phyloP scores from a whole-genome alignment of 2,113 vertebrate species.

The Xenopus borealis region DNA sequence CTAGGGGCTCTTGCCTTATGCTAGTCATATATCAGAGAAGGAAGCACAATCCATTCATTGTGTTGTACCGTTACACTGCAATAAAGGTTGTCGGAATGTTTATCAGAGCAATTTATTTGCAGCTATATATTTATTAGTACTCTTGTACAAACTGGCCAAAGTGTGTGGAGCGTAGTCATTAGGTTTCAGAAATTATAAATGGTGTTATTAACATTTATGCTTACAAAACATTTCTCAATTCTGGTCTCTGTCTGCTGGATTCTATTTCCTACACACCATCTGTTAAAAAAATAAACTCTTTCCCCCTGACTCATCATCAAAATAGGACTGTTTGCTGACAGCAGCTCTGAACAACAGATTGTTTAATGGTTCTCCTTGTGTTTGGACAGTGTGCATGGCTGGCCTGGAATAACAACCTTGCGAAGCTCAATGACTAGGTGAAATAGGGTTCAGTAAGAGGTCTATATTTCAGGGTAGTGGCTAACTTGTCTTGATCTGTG shows the following conservation, averaged over 20 bases:
- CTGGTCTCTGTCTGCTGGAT: neutral
- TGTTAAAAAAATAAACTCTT: neutral
- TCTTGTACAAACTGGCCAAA: neutral
- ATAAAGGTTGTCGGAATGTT: neutral
- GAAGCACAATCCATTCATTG: too few species aligned
- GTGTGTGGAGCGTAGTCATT: neutral
- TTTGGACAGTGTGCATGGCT: too few species aligned
- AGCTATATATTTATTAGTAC: neutral
- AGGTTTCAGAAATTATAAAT: neutral
- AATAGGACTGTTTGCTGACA: neutral
- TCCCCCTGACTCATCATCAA: constrained; percentile 3
- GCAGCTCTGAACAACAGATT: neutral
- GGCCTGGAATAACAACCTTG: too few species aligned
- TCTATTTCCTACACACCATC: neutral
- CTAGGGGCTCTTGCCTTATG: too few species aligned
- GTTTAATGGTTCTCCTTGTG: too few species aligned
- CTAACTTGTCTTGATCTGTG: too few species aligned
- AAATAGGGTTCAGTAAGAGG: too few species aligned
- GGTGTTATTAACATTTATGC: neutral
- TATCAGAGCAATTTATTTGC: neutral
- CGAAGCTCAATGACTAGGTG: too few species aligned
- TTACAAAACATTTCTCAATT: neutral
- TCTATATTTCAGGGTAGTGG: too few species aligned
- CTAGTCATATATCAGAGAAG: too few species aligned
- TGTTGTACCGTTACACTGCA: too few species aligned